Conservation (phyloP, 2,888 invertebrate species). For the Netelia inedita region DNA sequence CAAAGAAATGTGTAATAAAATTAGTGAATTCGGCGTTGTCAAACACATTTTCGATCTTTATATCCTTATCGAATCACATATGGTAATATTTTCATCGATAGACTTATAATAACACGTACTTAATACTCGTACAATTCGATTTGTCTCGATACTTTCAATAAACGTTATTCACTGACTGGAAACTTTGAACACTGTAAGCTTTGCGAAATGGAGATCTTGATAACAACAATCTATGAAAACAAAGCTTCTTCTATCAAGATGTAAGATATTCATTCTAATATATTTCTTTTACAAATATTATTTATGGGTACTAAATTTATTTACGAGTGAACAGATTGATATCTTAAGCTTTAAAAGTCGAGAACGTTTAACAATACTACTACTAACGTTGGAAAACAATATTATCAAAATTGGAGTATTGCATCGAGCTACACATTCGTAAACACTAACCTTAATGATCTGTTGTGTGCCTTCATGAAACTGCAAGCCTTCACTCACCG, state of each 20-base stretch:
- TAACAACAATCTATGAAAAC: neutral
- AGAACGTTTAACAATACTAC: neutral
- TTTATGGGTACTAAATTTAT: neutral
- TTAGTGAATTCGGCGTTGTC: neutral
- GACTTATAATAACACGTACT: no score
- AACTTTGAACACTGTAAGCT: neutral
- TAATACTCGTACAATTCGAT: no score
- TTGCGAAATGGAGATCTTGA: neutral
- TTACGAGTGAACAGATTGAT: neutral
- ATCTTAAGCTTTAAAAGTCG: neutral
- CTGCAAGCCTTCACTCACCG: neutral
- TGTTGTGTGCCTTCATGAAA: slow-evolving; percentile 37
- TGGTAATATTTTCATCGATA: neutral
- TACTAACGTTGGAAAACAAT: neutral
- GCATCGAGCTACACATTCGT: neutral
- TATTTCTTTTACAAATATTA: neutral
- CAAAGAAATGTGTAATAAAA: neutral
- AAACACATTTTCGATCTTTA: neutral
- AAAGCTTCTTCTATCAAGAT: neutral
- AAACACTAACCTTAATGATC: slow-evolving; percentile 60
- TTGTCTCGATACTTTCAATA: neutral
- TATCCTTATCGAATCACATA: neutral
- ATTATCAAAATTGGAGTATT: neutral
- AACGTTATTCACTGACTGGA: neutral
- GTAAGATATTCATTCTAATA: neutral